Conservation (phyloP, 1,140 invertebrate genomes). For the Drosophila varians region DNA sequence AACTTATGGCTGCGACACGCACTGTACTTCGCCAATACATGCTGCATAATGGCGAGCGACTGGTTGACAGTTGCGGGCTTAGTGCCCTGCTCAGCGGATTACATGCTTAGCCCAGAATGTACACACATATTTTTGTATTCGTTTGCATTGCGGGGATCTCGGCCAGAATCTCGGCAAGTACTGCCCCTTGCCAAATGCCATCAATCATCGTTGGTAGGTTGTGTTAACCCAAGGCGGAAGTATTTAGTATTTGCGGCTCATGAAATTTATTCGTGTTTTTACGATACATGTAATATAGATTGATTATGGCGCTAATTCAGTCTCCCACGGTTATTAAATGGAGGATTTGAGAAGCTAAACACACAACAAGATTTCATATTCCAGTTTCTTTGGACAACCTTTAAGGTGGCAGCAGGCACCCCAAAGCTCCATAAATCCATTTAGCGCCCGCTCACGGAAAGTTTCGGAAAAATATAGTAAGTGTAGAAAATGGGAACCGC, state of each 20-base stretch:
- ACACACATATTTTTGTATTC: constrained; percentile 4
- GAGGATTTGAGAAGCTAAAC: not conserved
- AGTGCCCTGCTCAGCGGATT: constrained; percentile 42
- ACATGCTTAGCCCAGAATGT: constrained; percentile 40
- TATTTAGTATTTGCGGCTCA: constrained; percentile 46
- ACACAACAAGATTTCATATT: not conserved
- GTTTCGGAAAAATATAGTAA: constrained; percentile 48
- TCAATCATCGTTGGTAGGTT: constrained; percentile 62
- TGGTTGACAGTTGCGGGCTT: constrained; percentile 56
- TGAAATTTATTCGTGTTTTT: constrained; percentile 32
- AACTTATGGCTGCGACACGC: too few relatives aligned
- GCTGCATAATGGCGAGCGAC: constrained; percentile 37
- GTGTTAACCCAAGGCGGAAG: constrained; percentile 56
- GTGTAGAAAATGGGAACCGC: constrained; percentile 58
- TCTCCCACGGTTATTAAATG: constrained; percentile 38
- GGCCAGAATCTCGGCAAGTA: constrained; percentile 48
- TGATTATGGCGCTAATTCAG: constrained; percentile 40
- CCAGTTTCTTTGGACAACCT: not conserved
- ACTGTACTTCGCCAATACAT: constrained; percentile 10
- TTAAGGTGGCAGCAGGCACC: constrained; percentile 14
- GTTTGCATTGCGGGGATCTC: constrained; percentile 30
- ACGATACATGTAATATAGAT: constrained; percentile 60
- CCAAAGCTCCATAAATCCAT: not conserved
- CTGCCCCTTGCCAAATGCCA: constrained; percentile 39
- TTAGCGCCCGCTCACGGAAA: not conserved